Evolutionary conservation across 2,113 vertebrate species (phyloP).

Genomic region (Aphelocoma coerulescens): DNA sequence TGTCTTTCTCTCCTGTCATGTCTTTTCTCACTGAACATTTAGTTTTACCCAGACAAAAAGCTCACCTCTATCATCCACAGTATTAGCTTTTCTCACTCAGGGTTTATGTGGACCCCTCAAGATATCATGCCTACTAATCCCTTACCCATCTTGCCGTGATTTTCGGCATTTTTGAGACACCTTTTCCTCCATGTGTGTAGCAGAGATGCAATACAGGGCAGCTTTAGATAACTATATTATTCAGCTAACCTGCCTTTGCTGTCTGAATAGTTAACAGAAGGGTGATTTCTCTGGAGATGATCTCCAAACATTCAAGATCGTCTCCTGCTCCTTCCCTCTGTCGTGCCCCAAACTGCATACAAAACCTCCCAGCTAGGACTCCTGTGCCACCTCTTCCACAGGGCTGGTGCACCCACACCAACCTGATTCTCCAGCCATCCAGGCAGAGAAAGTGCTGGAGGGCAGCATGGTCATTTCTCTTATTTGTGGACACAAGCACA

Average conservation of each 20-base stretch:
- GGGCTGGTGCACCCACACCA: not conserved
- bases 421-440: not conserved
- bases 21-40: not conserved
- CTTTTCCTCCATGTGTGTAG: not conserved
- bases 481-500: not conserved
- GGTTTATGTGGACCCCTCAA: not conserved
- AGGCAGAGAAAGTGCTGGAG: not conserved
- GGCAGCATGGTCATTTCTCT: not conserved
- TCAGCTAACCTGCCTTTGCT: not conserved
- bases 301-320: not conserved
- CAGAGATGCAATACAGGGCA: not conserved
- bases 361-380: not conserved
- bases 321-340: not conserved
- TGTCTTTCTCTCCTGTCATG: not conserved
- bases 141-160: not conserved
- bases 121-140: not conserved
- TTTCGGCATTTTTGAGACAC: not conserved
- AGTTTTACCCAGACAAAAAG: not conserved
- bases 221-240: not conserved
- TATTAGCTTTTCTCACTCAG: not conserved
- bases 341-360: rapidly evolving
- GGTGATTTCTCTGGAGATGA: not conserved
- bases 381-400: not conserved
- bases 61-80: not conserved
- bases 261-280: not conserved